A percentile compares a stretch with the other conserved stretches of the same genome.
Conservation (phyloP, 2,797 vertebrate genomes). For the Pachyuromys duprasi region DNA sequence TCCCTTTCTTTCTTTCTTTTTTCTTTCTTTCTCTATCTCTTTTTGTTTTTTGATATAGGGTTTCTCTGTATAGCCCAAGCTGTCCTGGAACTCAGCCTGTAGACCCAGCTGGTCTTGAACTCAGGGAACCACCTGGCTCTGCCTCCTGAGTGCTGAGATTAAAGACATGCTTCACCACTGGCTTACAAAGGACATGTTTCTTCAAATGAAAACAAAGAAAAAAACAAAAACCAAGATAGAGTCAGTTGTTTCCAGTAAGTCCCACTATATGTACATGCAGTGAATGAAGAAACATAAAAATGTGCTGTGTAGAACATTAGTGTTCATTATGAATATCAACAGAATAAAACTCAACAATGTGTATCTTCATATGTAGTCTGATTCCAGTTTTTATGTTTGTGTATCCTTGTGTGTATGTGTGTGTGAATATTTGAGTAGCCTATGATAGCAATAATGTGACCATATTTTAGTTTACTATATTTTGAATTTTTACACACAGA, state of each 20-base stretch:
- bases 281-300: conserved; percentile 19
- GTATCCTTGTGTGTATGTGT: background rate
- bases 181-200: background rate
- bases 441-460: background rate
- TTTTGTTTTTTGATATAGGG: background rate
- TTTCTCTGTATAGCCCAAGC: background rate
- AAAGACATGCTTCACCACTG: background rate
- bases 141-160: background rate
- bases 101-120: background rate
- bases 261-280: background rate
- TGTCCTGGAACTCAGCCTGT: background rate
- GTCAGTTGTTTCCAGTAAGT: background rate
- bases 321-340: background rate
- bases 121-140: background rate
- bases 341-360: background rate
- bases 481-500: conserved; percentile 48
- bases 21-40: background rate
- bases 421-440: background rate
- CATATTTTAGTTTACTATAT: background rate
- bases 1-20: background rate
- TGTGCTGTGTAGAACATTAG: background rate
- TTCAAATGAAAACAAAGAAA: background rate
- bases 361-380: background rate
- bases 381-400: background rate
- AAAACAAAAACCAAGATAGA: background rate